These are phyloP conservation scores for Sceliomorpha sp. DNA, from an alignment of 2,888 invertebrate genomes.

Conservation along the genomic window DNA sequence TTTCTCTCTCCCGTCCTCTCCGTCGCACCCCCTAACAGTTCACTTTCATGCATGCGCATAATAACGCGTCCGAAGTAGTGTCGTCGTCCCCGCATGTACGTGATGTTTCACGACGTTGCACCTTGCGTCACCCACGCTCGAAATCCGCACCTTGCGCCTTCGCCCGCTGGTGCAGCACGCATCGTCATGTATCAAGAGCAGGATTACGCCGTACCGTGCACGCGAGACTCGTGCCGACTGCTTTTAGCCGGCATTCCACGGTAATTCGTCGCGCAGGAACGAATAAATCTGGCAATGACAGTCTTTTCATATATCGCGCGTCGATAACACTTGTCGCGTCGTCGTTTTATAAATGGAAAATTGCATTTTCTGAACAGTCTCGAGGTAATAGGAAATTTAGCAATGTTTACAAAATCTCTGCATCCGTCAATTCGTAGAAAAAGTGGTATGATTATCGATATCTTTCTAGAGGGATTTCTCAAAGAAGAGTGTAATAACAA, in stretches of 20 bases:
- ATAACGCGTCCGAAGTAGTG: constrained; percentile 3
- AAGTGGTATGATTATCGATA: too few relatives aligned
- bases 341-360: too few relatives aligned
- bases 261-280: background rate
- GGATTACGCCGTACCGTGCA: background rate
- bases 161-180: background rate
- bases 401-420: too few relatives aligned
- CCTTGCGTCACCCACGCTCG: constrained; percentile 21
- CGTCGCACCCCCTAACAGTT: constrained; percentile 10
- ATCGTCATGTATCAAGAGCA: background rate
- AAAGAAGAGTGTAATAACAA: too few relatives aligned
- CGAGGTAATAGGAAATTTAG: too few relatives aligned
- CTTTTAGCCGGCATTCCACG: background rate
- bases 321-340: too few relatives aligned
- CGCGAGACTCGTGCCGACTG: background rate
- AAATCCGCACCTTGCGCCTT: constrained; percentile 22
- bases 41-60: constrained; percentile 7
- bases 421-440: too few relatives aligned
- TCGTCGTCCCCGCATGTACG: constrained; percentile 5
- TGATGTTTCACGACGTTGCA: constrained; percentile 19
- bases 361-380: too few relatives aligned
- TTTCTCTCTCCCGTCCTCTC: too few relatives aligned
- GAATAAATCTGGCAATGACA: too few relatives aligned
- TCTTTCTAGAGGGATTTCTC: too few relatives aligned
- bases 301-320: too few relatives aligned